Evolutionary conservation across 2,888 invertebrate species (phyloP).

Genomic region (Pandemis heparana): DNA sequence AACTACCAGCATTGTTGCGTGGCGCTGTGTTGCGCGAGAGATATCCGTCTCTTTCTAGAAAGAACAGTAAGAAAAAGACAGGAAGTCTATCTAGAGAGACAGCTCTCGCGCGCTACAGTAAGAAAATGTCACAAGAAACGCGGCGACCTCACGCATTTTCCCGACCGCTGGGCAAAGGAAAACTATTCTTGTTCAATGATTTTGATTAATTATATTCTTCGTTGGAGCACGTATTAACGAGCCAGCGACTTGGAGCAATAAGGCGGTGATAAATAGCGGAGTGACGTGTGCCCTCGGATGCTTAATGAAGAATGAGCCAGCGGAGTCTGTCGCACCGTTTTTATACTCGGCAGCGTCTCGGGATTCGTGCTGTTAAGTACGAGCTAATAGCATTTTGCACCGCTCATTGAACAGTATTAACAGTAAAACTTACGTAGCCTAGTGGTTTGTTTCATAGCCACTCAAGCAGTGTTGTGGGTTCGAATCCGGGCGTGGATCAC

Average conservation of each 20-base stretch:
- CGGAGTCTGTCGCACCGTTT: neutral
- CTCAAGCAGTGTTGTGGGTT: too few species aligned
- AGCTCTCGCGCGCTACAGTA: too few species aligned
- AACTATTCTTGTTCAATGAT: conserved; percentile 32
- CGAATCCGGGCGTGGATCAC: too few species aligned
- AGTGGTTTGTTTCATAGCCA: too few species aligned
- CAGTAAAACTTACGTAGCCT: too few species aligned
- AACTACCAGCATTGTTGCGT: too few species aligned
- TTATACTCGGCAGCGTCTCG: neutral
- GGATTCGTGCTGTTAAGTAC: neutral
- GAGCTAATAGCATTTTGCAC: neutral
- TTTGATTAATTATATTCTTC: conserved; percentile 42
- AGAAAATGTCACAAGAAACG: neutral
- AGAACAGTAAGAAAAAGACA: too few species aligned
- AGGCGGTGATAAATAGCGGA: conserved; percentile 18
- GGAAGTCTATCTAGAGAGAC: too few species aligned
- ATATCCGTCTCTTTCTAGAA: too few species aligned
- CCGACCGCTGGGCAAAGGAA: conserved; percentile 30
- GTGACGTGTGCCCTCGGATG: conserved; percentile 23
- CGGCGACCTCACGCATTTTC: conserved; percentile 22
- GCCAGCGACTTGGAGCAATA: conserved; percentile 15
- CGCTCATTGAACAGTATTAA: neutral
- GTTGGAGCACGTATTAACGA: conserved; percentile 36
- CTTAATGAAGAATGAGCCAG: conserved; percentile 14
- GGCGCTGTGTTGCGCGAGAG: too few species aligned